Evolutionary conservation across 2,797 vertebrate genomes (phyloP).

Genomic region (Diglossa cyanea): DNA sequence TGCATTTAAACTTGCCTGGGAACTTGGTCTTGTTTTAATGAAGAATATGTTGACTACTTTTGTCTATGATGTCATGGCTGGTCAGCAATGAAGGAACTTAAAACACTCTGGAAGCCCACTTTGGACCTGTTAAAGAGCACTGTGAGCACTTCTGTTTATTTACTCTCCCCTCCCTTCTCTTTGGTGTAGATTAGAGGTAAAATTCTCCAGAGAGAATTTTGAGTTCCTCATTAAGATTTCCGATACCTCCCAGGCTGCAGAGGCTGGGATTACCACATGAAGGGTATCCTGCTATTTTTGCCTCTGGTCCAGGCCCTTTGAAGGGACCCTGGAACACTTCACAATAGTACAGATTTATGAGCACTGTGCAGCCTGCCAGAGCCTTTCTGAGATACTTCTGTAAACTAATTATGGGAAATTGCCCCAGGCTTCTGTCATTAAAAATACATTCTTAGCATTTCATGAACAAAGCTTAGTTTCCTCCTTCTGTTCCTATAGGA

Average conservation of each 20-base stretch:
- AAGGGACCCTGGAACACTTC: constrained; percentile 22
- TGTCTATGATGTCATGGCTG: neutral
- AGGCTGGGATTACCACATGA: constrained; percentile 37
- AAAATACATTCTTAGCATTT: constrained; percentile 50
- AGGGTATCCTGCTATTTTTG: constrained; percentile 52
- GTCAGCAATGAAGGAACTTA: neutral
- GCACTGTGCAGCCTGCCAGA: neutral
- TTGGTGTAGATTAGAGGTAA: constrained; percentile 8
- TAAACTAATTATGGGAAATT: constrained; percentile 52
- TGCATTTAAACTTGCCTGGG: neutral
- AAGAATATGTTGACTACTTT: neutral
- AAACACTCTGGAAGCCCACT: neutral
- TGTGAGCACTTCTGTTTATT: neutral
- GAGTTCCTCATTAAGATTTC: constrained; percentile 32
- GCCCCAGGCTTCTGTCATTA: constrained; percentile 34
- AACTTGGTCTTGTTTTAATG: neutral
- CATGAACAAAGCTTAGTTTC: constrained; percentile 50
- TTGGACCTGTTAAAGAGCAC: neutral
- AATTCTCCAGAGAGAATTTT: neutral
- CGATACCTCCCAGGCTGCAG: neutral
- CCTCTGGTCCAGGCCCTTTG: constrained; percentile 31
- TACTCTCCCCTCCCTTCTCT: neutral
- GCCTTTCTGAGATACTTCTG: constrained; percentile 22
- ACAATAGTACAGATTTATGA: constrained; percentile 29
- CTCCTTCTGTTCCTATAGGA: constrained; percentile 54